Conservation (phyloP, 1,140 invertebrate species). For the Ericerus pela region DNA sequence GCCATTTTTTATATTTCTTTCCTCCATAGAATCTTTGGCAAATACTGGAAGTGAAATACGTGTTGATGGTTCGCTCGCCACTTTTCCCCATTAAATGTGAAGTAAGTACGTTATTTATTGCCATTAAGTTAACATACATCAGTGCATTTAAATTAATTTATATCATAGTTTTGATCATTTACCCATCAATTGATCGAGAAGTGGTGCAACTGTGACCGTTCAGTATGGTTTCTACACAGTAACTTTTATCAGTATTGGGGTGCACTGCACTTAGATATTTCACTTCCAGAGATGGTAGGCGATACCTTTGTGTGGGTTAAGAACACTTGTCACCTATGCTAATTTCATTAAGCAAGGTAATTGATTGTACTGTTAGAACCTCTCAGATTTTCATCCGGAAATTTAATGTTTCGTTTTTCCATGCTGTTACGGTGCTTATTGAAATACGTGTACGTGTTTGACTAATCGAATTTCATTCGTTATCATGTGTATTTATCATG, state of each 20-base stretch:
- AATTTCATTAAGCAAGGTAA: neutral
- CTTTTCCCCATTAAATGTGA: neutral
- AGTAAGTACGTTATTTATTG: neutral
- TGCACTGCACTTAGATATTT: neutral
- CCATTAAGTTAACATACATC: too few relatives aligned
- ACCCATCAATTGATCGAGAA: neutral
- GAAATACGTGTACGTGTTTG: neutral
- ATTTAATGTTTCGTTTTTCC: neutral
- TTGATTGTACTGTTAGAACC: neutral
- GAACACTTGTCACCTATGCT: neutral
- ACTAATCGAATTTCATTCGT: neutral
- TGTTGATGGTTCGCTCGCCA: constrained; percentile 1
- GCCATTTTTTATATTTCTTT: too few relatives aligned
- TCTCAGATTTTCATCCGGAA: neutral
- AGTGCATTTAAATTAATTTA: neutral
- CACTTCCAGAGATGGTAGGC: neutral
- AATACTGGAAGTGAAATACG: too few relatives aligned
- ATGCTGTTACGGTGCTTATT: neutral
- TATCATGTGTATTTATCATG: neutral
- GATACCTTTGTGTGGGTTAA: constrained; percentile 4
- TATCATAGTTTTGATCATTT: neutral
- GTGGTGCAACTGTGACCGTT: neutral
- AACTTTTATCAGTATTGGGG: neutral
- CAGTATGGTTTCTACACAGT: neutral
- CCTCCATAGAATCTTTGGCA: too few relatives aligned